These are phyloP conservation scores for Amblyopsis rosae DNA, from an alignment of 2,113 vertebrate genomes.

Conservation along the genomic window DNA sequence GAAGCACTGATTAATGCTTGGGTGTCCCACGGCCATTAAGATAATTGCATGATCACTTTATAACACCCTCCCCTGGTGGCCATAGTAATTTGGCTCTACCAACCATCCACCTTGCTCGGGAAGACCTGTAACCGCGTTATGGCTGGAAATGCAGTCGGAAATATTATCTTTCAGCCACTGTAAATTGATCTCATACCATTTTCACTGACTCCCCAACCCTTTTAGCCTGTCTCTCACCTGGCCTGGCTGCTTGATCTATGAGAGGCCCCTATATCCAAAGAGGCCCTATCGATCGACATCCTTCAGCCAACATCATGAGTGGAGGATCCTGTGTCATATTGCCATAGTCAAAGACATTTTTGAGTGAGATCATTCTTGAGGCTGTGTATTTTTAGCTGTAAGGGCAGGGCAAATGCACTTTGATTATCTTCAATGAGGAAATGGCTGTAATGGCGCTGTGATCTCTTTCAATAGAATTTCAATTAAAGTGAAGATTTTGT, in stretches of 20 bases:
- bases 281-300: conserved; percentile 65
- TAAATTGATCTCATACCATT: conserved; percentile 72
- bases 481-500: conserved; percentile 31
- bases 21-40: conserved; percentile 76
- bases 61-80: conserved; percentile 71
- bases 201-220: conserved; percentile 60
- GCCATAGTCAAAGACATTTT: conserved; percentile 46
- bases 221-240: conserved; percentile 66
- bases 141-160: conserved; percentile 58
- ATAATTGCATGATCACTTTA: conserved; percentile 80
- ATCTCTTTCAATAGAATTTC: conserved; percentile 41
- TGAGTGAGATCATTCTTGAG: conserved; percentile 48
- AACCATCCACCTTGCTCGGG: conserved; percentile 32
- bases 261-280: conserved; percentile 61
- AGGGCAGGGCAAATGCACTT: conserved; percentile 38
- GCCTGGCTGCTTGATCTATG: conserved; percentile 62
- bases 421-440: conserved; percentile 50
- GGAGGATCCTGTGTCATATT: conserved; percentile 57
- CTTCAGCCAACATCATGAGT: conserved; percentile 45
- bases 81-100: conserved; percentile 56
- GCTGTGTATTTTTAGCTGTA: conserved; percentile 46
- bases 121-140: conserved; percentile 70
- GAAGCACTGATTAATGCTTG: conserved; percentile 76
- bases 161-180: conserved; percentile 68
- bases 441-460: conserved; percentile 40